A percentile compares a stretch with the other conserved stretches of the same genome.
Evolutionary conservation across 2,888 invertebrate species (phyloP).

Genomic region (Saturnia japonica): DNA sequence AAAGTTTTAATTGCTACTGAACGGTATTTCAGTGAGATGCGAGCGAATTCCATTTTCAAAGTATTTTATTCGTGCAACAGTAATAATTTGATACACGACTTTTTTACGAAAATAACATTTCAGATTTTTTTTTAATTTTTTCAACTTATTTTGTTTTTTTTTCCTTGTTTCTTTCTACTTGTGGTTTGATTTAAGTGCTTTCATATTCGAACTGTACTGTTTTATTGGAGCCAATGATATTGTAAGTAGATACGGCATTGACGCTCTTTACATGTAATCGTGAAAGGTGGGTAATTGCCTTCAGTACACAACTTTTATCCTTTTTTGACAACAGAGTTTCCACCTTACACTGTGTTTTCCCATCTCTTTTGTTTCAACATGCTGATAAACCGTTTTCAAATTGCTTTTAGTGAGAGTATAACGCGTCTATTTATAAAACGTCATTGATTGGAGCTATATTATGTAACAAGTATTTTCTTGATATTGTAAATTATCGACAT

Average conservation of each 20-base stretch:
- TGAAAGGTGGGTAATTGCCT: no score
- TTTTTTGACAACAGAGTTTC: no score
- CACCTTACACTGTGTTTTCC: no score
- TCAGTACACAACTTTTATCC: no score
- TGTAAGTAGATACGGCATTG: neutral
- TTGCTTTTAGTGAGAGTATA: no score
- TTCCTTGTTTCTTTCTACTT: neutral
- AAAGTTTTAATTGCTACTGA: conserved; percentile 78
- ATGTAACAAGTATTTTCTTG: neutral
- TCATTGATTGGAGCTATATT: no score
- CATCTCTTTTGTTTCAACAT: no score
- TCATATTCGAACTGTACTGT: neutral
- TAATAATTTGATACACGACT: conserved; percentile 45
- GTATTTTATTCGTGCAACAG: conserved; percentile 55
- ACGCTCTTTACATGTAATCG: no score
- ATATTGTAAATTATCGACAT: no score
- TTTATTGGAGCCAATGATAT: neutral
- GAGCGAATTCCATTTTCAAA: conserved; percentile 52
- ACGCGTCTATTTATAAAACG: no score
- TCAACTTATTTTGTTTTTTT: neutral
- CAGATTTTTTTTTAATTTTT: neutral
- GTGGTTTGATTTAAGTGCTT: neutral
- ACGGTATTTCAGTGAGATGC: conserved; percentile 58
- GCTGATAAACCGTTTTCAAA: no score
- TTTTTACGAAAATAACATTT: conserved; percentile 32